Conservation (phyloP, 2,113 vertebrate species). For the Pica pica region DNA sequence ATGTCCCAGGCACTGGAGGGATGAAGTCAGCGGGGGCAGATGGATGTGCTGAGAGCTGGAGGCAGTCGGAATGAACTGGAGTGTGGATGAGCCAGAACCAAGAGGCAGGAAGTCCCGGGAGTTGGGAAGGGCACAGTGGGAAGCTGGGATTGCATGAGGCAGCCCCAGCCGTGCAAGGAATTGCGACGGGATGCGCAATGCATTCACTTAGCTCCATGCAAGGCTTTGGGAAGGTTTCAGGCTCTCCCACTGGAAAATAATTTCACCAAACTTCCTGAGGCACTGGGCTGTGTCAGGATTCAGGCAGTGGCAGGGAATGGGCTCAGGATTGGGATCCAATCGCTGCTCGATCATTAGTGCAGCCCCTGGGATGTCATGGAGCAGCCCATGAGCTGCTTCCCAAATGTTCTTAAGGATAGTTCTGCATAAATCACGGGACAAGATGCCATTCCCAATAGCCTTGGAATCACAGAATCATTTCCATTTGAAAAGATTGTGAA, state of each 20-base stretch:
- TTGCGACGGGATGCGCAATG: not conserved
- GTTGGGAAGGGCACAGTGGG: slow-evolving; percentile 17
- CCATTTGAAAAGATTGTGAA: not conserved
- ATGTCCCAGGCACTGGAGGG: not conserved
- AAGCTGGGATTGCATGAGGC: not conserved
- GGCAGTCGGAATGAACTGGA: not conserved
- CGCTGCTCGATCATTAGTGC: not conserved
- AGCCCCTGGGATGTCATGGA: not conserved
- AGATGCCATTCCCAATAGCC: not conserved
- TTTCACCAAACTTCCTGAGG: not conserved
- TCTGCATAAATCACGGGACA: not conserved
- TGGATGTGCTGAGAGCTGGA: slow-evolving; percentile 31
- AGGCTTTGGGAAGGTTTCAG: not conserved
- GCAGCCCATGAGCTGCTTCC: not conserved
- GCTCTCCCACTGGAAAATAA: not conserved
- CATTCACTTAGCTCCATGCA: not conserved
- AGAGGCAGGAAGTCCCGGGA: slow-evolving; percentile 21
- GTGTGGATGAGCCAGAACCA: slow-evolving; percentile 16
- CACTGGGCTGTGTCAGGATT: not conserved
- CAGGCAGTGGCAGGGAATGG: not conserved
- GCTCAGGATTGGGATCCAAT: not conserved
- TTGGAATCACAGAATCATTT: not conserved
- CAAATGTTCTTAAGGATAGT: not conserved
- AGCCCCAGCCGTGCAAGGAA: not conserved
- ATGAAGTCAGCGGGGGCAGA: slow-evolving; percentile 30